phyloP scores from a whole-genome alignment of 2,113 vertebrate species.

The Hydrochoerus hydrochaeris region DNA sequence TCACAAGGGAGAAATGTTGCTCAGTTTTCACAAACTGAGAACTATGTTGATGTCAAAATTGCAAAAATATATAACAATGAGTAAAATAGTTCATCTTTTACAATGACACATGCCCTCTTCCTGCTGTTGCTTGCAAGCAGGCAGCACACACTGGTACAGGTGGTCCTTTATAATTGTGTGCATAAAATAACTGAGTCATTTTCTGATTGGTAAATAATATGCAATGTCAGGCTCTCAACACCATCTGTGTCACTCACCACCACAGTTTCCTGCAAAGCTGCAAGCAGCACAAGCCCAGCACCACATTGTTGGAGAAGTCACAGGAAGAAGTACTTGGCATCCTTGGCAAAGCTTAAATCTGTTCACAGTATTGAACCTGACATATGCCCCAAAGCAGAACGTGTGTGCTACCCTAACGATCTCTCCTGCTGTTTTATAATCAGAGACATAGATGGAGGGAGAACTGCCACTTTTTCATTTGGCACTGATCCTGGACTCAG shows the following conservation, averaged over 20 bases:
- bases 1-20: not conserved
- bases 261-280: slow-evolving; percentile 78
- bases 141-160: slow-evolving; percentile 73
- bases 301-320: slow-evolving; percentile 77
- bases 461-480: slow-evolving; percentile 55
- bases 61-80: not conserved
- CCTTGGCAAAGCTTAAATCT: slow-evolving; percentile 78
- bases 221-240: slow-evolving; percentile 80
- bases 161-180: slow-evolving; percentile 81
- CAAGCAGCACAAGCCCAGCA: slow-evolving; percentile 72
- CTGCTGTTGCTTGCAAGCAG: slow-evolving; percentile 68
- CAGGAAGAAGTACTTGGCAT: slow-evolving; percentile 78
- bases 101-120: not conserved
- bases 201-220: slow-evolving; percentile 84
- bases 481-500: slow-evolving; percentile 68
- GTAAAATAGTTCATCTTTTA: not conserved
- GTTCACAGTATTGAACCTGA: slow-evolving; percentile 79
- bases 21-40: not conserved
- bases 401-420: slow-evolving; percentile 62
- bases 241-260: slow-evolving; percentile 85
- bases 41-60: not conserved
- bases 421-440: slow-evolving; percentile 67
- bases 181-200: slow-evolving; percentile 83
- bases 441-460: slow-evolving; percentile 63
- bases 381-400: slow-evolving; percentile 79